A percentile compares a stretch with the other conserved stretches of the same genome.
These are phyloP conservation scores for Aethes cnicana DNA, from an alignment of 2,888 invertebrate genomes.

Conservation along the genomic window DNA sequence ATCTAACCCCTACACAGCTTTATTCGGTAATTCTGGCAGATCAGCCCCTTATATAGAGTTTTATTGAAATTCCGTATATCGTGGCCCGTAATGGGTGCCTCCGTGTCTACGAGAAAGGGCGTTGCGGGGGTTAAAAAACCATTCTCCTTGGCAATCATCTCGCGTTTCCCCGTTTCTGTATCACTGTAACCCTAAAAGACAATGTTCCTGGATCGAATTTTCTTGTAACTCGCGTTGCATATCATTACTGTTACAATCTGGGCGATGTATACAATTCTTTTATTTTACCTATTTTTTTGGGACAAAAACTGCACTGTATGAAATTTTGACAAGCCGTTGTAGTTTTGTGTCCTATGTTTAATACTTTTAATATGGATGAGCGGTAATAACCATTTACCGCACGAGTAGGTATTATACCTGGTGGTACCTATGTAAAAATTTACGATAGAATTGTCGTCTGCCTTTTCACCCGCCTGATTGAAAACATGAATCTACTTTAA, in stretches of 20 bases:
- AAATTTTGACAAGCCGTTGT: neutral
- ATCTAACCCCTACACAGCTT: slow-evolving; percentile 7
- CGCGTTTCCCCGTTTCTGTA: slow-evolving; percentile 14
- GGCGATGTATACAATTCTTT: neutral
- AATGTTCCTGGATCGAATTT: slow-evolving; percentile 5
- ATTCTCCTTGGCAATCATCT: slow-evolving; percentile 13
- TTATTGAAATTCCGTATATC: slow-evolving; percentile 76
- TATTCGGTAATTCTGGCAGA: slow-evolving; percentile 20
- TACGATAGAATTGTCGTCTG: no score
- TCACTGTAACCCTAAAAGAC: slow-evolving; percentile 13
- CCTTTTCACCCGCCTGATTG: no score
- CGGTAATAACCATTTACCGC: no score
- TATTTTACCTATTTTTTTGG: neutral
- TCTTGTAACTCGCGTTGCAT: slow-evolving; percentile 3
- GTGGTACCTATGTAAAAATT: no score
- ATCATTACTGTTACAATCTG: slow-evolving; percentile 3
- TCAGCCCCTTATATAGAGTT: slow-evolving; percentile 51
- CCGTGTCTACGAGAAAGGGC: slow-evolving; percentile 35
- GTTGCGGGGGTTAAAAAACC: slow-evolving; percentile 24
- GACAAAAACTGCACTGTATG: neutral
- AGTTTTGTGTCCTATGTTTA: no score
- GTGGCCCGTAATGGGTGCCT: slow-evolving; percentile 66
- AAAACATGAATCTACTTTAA: no score
- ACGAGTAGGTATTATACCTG: no score
- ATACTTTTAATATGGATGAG: no score